Conservation (phyloP, 2,113 vertebrate genomes). For the Sorex araneus region DNA sequence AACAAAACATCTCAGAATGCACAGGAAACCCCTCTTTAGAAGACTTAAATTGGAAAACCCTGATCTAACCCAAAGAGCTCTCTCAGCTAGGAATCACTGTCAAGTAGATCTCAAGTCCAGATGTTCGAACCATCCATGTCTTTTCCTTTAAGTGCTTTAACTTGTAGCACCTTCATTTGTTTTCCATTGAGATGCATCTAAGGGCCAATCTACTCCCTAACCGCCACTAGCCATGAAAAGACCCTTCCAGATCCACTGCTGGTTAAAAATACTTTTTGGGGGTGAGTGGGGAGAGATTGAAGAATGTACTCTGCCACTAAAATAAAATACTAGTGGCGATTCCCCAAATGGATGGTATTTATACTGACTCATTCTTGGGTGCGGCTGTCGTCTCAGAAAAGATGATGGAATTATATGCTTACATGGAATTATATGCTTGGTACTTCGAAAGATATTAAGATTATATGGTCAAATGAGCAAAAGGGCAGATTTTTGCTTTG, state of each 20-base stretch:
- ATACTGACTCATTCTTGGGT: neutral
- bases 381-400: neutral
- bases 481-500: constrained; percentile 3
- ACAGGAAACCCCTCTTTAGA: neutral
- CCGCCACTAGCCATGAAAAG: neutral
- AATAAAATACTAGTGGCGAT: neutral
- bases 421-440: neutral
- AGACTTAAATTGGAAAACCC: neutral
- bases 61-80: neutral
- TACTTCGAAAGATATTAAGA: neutral
- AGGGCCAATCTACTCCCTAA: neutral
- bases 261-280: neutral
- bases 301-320: too few species aligned
- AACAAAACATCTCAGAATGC: neutral
- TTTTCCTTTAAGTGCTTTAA: neutral
- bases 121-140: neutral
- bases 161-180: neutral
- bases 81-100: neutral
- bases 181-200: constrained; percentile 9
- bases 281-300: too few species aligned
- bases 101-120: neutral
- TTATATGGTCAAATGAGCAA: neutral
- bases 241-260: neutral
- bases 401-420: neutral
- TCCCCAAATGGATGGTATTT: neutral